Conservation (phyloP, 2,113 vertebrate genomes). For the Epinephelus moara region DNA sequence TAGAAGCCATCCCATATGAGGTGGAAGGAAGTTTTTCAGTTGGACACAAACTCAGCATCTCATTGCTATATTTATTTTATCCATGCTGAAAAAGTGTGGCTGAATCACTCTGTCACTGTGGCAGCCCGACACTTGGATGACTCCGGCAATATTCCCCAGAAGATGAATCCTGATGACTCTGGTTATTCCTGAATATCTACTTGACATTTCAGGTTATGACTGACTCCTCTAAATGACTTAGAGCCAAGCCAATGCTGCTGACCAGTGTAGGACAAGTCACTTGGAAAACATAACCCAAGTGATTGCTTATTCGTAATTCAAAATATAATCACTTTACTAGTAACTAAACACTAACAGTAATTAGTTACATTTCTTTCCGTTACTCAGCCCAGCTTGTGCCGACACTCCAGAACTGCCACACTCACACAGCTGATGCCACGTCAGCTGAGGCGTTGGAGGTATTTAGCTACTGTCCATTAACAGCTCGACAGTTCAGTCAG, state of each 20-base stretch:
- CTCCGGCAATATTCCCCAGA: not conserved
- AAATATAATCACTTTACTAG: not conserved
- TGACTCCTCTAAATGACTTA: not conserved
- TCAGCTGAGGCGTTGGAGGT: not conserved
- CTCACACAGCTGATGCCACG: not conserved
- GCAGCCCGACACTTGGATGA: not conserved
- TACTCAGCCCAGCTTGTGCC: not conserved
- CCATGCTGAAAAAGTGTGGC: no score
- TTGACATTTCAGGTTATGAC: conserved; percentile 2
- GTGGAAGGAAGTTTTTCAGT: not conserved
- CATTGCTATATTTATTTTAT: no score
- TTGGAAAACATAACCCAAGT: not conserved
- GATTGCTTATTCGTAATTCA: not conserved
- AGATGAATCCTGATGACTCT: no score
- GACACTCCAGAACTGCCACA: not conserved
- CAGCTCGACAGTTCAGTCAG: not conserved
- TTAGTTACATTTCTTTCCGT: not conserved
- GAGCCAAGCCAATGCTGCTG: not conserved
- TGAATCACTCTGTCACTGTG: no score
- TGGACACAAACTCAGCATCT: no score
- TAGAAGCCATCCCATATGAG: not conserved
- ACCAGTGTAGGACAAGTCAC: not conserved
- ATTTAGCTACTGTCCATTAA: not conserved
- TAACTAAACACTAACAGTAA: not conserved
- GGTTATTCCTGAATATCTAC: not conserved